These are phyloP conservation scores for Erinaceus europaeus DNA, from an alignment of 2,113 vertebrate species.

Conservation along the genomic window DNA sequence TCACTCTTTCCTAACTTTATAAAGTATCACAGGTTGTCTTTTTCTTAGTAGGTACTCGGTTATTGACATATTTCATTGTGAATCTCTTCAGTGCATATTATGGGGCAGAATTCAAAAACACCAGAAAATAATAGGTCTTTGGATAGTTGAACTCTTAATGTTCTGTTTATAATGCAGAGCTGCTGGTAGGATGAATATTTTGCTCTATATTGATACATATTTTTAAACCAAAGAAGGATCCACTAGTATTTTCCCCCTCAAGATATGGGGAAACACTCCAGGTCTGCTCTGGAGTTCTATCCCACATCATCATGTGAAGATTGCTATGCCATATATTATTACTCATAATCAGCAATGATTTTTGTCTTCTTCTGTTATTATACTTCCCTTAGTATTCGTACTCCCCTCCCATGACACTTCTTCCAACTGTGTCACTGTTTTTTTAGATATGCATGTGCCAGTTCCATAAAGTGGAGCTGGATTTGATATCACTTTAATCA, in stretches of 20 bases:
- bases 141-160: not conserved
- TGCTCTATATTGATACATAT: not conserved
- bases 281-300: not conserved
- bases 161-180: not conserved
- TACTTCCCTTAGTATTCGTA: not conserved
- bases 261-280: not conserved
- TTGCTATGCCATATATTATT: not conserved
- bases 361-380: not conserved
- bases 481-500: not conserved
- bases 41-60: not conserved
- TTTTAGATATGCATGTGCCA: not conserved
- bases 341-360: not conserved
- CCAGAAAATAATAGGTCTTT: not conserved
- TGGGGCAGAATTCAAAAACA: not conserved
- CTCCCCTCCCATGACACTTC: conserved; percentile 11
- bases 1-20: conserved; percentile 7
- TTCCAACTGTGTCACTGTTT: not conserved
- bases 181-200: not conserved
- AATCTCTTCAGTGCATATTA: not conserved
- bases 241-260: not conserved
- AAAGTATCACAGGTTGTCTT: not conserved
- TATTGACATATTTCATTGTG: not conserved
- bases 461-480: not conserved
- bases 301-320: not conserved
- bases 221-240: not conserved